Evolutionary conservation across 1,140 invertebrate species (phyloP).

Genomic region (Paraescarpia echinospica): DNA sequence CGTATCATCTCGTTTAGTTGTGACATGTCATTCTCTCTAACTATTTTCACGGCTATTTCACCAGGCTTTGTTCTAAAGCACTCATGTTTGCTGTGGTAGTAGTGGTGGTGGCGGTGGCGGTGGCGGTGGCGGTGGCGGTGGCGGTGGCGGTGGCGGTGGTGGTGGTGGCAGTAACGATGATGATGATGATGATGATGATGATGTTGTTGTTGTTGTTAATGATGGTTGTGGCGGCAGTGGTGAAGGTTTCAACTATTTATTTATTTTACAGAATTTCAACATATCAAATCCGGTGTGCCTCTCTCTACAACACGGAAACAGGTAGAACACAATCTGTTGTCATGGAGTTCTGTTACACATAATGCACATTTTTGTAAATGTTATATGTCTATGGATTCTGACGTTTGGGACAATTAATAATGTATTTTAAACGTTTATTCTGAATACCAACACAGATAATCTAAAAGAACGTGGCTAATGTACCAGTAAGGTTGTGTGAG

Average conservation of each 20-base stretch:
- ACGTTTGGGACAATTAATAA: not conserved
- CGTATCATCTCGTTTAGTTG: too few relatives aligned
- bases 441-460: not conserved
- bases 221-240: not conserved
- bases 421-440: not conserved
- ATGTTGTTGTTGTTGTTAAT: not conserved
- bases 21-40: too few relatives aligned
- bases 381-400: not conserved
- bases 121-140: too few relatives aligned
- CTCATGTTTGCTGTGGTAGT: too few relatives aligned
- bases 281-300: constrained; percentile 19
- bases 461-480: too few relatives aligned
- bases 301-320: not conserved
- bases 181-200: not conserved
- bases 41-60: too few relatives aligned
- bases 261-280: constrained; percentile 16
- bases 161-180: too few relatives aligned
- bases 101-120: too few relatives aligned
- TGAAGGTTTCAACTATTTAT: not conserved
- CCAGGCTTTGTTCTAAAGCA: too few relatives aligned
- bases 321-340: not conserved
- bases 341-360: not conserved
- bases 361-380: not conserved
- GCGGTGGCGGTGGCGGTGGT: too few relatives aligned
- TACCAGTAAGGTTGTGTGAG: too few relatives aligned